Base-by-base conservation (phyloP, 37 sponge, comb jelly and placozoan species). In the Theonella swinhoei region DNA sequence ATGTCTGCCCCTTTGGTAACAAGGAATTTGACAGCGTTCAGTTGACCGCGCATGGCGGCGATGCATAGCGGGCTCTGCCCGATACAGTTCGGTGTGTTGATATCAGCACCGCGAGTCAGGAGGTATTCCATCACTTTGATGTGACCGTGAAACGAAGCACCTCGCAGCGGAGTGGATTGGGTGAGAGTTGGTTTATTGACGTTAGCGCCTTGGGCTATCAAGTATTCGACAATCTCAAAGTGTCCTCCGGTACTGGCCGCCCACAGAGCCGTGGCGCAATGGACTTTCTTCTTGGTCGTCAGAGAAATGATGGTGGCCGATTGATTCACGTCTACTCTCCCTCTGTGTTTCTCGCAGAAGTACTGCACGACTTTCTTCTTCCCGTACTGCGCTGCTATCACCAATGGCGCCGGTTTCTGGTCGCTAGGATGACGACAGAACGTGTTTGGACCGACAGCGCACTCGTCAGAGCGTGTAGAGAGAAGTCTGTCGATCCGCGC, bases 201-300 rank as follows among this genome's bases (percentile, higher is more conserved):
- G 20, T 80, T 38, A 24, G 93, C 96, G 2, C 93, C 93, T n/a
- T 83, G 68, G 25, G 28, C 32, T 19, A 97, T 42, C 58, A 97
- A 73, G 30, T 88, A 41, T 69, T 85, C 77, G 37, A 95, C 94
- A 2, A 95, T 79, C 17, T 97, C 93, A 25, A 89, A 64, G 67
- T 83, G 81, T 0, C 91, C 91, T 54, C 93, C 93, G 9, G 93
- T 85, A 43, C 90, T 83, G 28, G 94, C 95, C 0, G 89, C 96
- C 96, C 96, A 96, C 1, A 96, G 89, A 24, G 96, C 88, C 11
- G 96, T 96, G 32, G 96, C 93, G 70, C 94, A 90, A 69, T 87
- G 91, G 22, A 96, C 94, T 28, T 90, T 82, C 80, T 93, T 96
- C 62, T 67, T 79, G 20, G 96, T 95, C 14, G 90, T 88, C 37